A percentile compares a stretch with the other conserved stretches of the same genome.
phyloP scores from a whole-genome alignment of 2,888 invertebrate genomes.

The Diarsia dahlii region DNA sequence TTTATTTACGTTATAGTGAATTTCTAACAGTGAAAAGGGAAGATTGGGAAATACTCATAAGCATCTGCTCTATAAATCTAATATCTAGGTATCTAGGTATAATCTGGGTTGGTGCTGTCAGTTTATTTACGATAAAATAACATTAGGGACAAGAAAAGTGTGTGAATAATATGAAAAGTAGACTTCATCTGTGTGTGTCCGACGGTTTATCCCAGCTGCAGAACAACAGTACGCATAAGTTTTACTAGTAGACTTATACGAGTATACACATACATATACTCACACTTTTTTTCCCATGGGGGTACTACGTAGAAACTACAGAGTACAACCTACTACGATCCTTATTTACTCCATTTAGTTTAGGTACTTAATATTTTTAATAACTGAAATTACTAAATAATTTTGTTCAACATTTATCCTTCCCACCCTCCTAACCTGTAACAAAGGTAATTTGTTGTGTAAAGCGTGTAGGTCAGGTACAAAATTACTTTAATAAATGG shows the following conservation, averaged over 20 bases:
- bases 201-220: too few relatives aligned
- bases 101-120: too few relatives aligned
- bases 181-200: background rate
- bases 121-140: background rate
- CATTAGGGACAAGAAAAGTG: background rate
- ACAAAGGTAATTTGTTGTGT: slow-evolving; percentile 6
- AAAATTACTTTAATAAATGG: slow-evolving; percentile 23
- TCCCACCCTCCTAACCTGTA: background rate
- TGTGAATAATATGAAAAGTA: background rate
- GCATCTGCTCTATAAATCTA: too few relatives aligned
- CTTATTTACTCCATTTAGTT: background rate
- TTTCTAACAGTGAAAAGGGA: too few relatives aligned
- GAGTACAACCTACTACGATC: background rate
- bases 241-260: background rate
- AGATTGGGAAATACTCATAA: too few relatives aligned
- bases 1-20: too few relatives aligned
- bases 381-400: slow-evolving; percentile 5
- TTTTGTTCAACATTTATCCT: slow-evolving; percentile 22
- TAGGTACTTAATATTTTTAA: background rate
- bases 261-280: background rate
- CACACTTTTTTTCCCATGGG: background rate
- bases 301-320: background rate
- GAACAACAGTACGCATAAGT: background rate
- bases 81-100: too few relatives aligned
- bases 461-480: slow-evolving; percentile 3